phyloP scores from a whole-genome alignment of 2,797 vertebrate species.

The Eulemur coronatus region DNA sequence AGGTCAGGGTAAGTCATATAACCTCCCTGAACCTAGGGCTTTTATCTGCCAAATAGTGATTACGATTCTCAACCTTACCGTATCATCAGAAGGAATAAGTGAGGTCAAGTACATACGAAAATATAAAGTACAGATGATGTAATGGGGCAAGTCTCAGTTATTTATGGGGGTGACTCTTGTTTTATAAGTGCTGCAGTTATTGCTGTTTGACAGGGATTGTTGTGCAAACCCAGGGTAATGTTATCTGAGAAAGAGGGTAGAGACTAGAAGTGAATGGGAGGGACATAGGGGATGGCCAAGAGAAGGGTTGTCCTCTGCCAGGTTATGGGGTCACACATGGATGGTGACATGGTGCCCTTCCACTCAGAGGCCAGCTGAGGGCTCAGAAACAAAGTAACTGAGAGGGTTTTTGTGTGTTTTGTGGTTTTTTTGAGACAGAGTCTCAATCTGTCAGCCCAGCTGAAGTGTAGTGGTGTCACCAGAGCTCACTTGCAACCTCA shows the following conservation, averaged over 20 bases:
- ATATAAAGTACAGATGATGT: neutral
- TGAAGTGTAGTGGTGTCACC: too few species aligned
- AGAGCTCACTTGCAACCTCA: too few species aligned
- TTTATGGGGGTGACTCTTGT: neutral
- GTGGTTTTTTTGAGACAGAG: too few species aligned
- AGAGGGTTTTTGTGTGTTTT: neutral
- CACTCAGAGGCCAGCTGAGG: neutral
- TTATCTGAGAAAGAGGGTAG: neutral
- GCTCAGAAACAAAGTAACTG: neutral
- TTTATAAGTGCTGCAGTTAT: neutral
- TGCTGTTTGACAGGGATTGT: neutral
- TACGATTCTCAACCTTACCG: neutral
- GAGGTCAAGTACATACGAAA: neutral
- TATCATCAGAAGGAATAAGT: slow-evolving; percentile 15
- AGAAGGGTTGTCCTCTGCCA: neutral
- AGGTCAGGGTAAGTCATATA: slow-evolving; percentile 5
- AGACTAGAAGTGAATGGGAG: neutral
- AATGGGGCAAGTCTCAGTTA: neutral
- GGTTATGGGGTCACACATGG: neutral
- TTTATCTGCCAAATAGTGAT: neutral
- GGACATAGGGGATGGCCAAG: neutral
- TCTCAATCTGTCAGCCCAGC: too few species aligned
- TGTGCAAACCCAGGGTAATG: neutral
- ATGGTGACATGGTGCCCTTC: neutral
- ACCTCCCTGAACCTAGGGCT: neutral